A percentile compares a stretch with the other conserved stretches of the same genome.
Conservation (phyloP, 53 echinoderm and acorn worm species). For the Glandiceps talaboti region DNA sequence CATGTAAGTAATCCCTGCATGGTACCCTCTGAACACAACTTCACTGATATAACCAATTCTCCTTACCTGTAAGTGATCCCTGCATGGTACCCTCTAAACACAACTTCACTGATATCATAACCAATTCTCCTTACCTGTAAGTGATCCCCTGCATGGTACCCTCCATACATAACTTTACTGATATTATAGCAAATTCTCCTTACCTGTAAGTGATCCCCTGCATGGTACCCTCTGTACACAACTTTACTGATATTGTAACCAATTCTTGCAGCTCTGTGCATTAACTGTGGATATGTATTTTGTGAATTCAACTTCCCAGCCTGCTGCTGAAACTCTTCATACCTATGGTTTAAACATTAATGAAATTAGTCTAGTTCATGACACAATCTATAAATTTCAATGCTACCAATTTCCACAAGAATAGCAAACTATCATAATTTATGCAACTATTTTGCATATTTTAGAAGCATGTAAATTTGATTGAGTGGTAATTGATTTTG, state of each 20-base stretch:
- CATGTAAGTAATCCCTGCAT: conserved; percentile 4
- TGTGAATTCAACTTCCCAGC: background rate
- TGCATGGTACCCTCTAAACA: background rate
- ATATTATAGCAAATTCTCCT: conserved; percentile 2
- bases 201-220: conserved; percentile 6
- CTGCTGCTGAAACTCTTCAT: background rate
- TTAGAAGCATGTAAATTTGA: no score
- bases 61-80: no score
- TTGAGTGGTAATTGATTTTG: no score
- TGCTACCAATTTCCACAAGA: no score
- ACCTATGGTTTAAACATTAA: no score
- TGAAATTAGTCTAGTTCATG: no score
- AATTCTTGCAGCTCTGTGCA: conserved; percentile 4
- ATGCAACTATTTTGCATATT: background rate
- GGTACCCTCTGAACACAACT: background rate
- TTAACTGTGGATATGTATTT: conserved; percentile 1
- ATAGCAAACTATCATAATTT: no score
- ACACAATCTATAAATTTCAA: no score
- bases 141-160: no score
- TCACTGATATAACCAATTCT: background rate
- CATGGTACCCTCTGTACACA: conserved; percentile 7
- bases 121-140: no score
- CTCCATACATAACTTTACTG: conserved; percentile 4
- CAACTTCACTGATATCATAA: background rate
- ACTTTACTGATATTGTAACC: conserved; percentile 6